These are phyloP conservation scores for Aplocera efformata DNA, from an alignment of 2,888 invertebrate genomes.

Conservation along the genomic window DNA sequence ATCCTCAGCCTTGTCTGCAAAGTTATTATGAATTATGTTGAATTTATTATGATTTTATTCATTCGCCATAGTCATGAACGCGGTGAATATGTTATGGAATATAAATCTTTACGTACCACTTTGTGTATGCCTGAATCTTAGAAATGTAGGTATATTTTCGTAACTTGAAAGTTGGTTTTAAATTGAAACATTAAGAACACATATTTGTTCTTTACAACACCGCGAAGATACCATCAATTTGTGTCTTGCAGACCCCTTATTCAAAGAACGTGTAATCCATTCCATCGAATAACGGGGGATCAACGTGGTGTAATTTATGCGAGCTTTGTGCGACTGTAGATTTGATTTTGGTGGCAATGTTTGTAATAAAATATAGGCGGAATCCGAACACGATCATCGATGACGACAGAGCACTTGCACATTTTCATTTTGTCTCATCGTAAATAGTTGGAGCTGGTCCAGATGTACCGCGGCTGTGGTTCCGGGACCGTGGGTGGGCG, in stretches of 20 bases:
- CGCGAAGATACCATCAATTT: constrained; percentile 53
- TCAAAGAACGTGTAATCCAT: constrained; percentile 59
- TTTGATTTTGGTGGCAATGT: constrained; percentile 17
- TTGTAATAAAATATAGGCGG: constrained; percentile 26
- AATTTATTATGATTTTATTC: constrained; percentile 20
- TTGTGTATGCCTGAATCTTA: too few relatives aligned
- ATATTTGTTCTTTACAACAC: constrained; percentile 21
- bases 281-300: constrained; percentile 62
- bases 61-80: constrained; percentile 10
- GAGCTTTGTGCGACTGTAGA: constrained; percentile 37
- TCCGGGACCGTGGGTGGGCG: constrained; percentile 53
- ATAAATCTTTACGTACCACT: background rate
- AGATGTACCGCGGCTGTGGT: constrained; percentile 44
- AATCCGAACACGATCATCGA: constrained; percentile 37
- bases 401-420: constrained; percentile 45
- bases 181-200: constrained; percentile 13
- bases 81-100: background rate
- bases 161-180: background rate
- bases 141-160: background rate
- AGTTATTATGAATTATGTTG: constrained; percentile 14
- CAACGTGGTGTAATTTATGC: constrained; percentile 50
- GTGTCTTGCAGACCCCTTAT: constrained; percentile 49
- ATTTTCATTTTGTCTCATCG: constrained; percentile 65
- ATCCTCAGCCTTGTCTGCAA: constrained; percentile 3
- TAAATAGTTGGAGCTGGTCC: constrained; percentile 67